Percentiles rank a stretch among this genome's conserved stretches.
Conservation (phyloP, 2,113 vertebrate genomes). For the Ammodytes dubius region DNA sequence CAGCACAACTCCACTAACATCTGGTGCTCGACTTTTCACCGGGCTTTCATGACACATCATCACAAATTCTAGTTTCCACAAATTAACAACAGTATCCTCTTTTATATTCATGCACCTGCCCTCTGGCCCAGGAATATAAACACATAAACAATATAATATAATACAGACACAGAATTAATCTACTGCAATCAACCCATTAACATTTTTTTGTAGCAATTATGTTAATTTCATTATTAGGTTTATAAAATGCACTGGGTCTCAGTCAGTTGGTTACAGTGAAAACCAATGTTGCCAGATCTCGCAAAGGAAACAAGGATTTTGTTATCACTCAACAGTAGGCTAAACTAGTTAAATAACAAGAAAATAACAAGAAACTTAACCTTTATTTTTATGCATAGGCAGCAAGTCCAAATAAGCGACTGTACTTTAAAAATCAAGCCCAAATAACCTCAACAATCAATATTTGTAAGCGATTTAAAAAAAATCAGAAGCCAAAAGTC, state of each 20-base stretch:
- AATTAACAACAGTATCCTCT: neutral
- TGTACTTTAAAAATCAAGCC: too few relatives aligned
- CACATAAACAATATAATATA: neutral
- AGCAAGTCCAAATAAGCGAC: too few relatives aligned
- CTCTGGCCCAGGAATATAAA: neutral
- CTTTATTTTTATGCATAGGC: too few relatives aligned
- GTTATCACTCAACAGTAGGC: too few relatives aligned
- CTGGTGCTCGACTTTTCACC: slow-evolving; percentile 39
- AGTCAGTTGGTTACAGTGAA: accelerated
- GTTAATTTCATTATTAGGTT: neutral
- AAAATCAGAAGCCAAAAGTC: too few relatives aligned
- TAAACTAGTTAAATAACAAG: too few relatives aligned
- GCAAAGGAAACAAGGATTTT: too few relatives aligned
- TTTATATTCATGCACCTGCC: slow-evolving; percentile 8
- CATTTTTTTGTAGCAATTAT: neutral
- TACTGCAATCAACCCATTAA: neutral
- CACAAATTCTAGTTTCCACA: slow-evolving; percentile 19
- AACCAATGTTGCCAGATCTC: too few relatives aligned
- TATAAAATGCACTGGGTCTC: neutral
- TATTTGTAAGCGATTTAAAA: too few relatives aligned
- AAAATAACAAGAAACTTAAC: too few relatives aligned
- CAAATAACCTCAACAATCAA: too few relatives aligned
- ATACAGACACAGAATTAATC: neutral
- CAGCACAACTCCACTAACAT: slow-evolving; percentile 40
- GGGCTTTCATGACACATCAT: slow-evolving; percentile 38